A percentile compares a stretch with the other conserved stretches of the same genome.
Evolutionary conservation across 2,113 vertebrate species (phyloP).

Genomic region (Rousettus leschenaultii): DNA sequence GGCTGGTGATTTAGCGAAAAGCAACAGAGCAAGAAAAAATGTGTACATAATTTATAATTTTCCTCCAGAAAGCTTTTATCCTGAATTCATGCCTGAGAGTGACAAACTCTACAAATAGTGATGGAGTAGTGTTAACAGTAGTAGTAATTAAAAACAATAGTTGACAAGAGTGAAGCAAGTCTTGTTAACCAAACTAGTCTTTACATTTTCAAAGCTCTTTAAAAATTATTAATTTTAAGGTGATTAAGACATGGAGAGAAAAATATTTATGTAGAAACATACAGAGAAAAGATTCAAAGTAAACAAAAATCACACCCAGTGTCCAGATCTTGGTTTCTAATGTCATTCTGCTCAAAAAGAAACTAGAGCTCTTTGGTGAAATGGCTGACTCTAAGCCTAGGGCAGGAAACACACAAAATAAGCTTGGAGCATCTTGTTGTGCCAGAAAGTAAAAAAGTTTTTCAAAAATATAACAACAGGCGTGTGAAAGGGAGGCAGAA

Average conservation of each 20-base stretch:
- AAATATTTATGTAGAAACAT: background rate
- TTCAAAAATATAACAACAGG: background rate
- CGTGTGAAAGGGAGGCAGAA: background rate
- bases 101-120: background rate
- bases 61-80: slow-evolving; percentile 13
- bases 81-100: background rate
- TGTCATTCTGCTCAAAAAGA: background rate
- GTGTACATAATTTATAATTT: slow-evolving; percentile 45
- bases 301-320: background rate
- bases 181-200: background rate
- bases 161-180: background rate
- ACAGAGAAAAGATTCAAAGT: background rate
- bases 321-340: background rate
- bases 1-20: slow-evolving; percentile 39
- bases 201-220: slow-evolving; percentile 6
- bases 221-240: background rate
- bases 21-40: background rate
- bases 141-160: background rate
- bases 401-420: background rate
- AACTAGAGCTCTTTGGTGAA: background rate
- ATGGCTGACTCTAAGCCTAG: background rate
- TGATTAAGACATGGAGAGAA: background rate
- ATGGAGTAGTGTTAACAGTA: background rate
- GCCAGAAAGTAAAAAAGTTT: background rate
- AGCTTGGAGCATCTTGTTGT: background rate